Evolutionary conservation across 2,113 vertebrate genomes (phyloP), one percentile per base, ranked within the genome.

Genomic region (Rhegmatorhina hoffmannsi): DNA sequence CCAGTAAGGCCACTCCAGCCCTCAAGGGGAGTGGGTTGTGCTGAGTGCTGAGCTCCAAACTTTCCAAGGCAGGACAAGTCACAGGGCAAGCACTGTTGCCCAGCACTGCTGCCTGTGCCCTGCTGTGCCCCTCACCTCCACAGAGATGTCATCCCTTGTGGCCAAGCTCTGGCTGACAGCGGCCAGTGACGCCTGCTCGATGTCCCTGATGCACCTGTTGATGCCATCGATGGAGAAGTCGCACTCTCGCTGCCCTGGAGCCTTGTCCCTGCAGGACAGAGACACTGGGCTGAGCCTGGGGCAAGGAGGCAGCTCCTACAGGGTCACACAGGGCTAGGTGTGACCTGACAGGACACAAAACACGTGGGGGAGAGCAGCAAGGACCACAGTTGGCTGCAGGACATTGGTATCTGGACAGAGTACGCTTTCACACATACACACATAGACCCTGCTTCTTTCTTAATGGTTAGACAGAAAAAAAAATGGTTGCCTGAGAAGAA

Each of bases 161-260:
- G 99, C 99, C 94, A 99, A 94, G 80, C 98, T 99, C 97, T 99
- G 99, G 84, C 99, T 99, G 91, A 99, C 98, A 0, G 99, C 98
- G 2, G 99, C 99, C 3, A 99, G 98, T 0, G 99, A 99, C 17
- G 99, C 99, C 96, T 99, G 99, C 92, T 99, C 99, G 8, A 99
- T 99, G 97, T 99, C 99, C 76, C 99, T 97, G 98, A 99, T 99
- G 95, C 99, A 99, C 47, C 98, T 98, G 97, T 99, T 99, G 97
- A 99, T 99, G 87, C 98, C 98, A 93, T 99, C 99, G 17, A 99
- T 99, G 84, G 99, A 99, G 92, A 98, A 98, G 97, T 99, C 99
- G 67, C 99, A 99, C 87, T 99, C 99, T 25, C 99, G 97, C 97
- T 99, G 99, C 52, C 99, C 99, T 2, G 99, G 99, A 34, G 99